phyloP scores from a whole-genome alignment of 2,113 vertebrate genomes.

The cat (Felis catus) region F.catus_Fca126_mat1.0 CM031419.1:128865501-128866000 shows the following conservation, averaged over 20 bases:
- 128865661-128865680: background rate
- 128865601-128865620: background rate
- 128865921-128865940: background rate
- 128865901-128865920: background rate
- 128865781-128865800: background rate
- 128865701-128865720: slow-evolving; percentile 25
- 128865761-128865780: background rate
- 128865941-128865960: background rate
- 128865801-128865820: background rate
- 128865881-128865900: background rate
- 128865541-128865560: background rate
- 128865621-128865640: background rate
- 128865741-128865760: background rate
- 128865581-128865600: background rate
- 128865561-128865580: background rate
- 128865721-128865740: background rate
- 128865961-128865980: background rate
- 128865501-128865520: background rate
- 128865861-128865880: background rate
- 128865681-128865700: background rate
- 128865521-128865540: background rate
- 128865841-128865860: background rate
- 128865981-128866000: background rate
- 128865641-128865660: background rate
- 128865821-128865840: background rate